Evolutionary conservation across 2,888 invertebrate species (phyloP), one percentile per base, ranked within the genome.

Genomic region (Colostygia pectinataria): DNA sequence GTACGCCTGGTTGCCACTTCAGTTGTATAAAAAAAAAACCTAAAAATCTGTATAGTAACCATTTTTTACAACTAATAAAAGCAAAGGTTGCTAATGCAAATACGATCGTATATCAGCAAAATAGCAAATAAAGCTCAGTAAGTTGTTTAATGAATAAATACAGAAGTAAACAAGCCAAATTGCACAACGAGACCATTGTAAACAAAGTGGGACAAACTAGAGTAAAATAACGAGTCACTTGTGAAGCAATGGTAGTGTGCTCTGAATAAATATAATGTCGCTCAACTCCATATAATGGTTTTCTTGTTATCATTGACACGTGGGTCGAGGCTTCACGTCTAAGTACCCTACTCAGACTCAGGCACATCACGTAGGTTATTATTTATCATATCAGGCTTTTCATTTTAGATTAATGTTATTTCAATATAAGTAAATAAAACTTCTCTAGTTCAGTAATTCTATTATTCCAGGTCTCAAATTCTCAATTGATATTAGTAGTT

Each of bases 141-240:
- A 46, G 24, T 50, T 56, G 52, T 53, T 45, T 52, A n/a, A 46
- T 44, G 44, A 57, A 55, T 44, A 52, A 37, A 54, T 45, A 56
- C 43, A 55, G 37, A 50, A 53, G 50, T 59, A 53, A 65, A 59
- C 54, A 61, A 45, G 38, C 54, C 56, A 59, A 65, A 66, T 63
- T 63, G 63, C 62, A 66, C 64, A 74, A 66, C 58, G 57, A 63
- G 58, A 61, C 56, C 63, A 65, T 62, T 72, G 72, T 73, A 68
- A 71, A 75, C 64, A 71, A 80, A 77, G 71, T 80, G 63, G 79
- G 75, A 62, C 79, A 74, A 68, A 70, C 71, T 77, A 73, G 62
- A 68, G 62, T 63, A 68, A 67, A 67, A 75, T 71, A 82, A 80
- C 76, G 72, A 77, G 66, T 74, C 68, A 75, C 76, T 81, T 80